Evolutionary conservation across 2,797 vertebrate genomes (phyloP), one percentile per base, ranked within the genome.

Genomic region (Platalea minor): DNA sequence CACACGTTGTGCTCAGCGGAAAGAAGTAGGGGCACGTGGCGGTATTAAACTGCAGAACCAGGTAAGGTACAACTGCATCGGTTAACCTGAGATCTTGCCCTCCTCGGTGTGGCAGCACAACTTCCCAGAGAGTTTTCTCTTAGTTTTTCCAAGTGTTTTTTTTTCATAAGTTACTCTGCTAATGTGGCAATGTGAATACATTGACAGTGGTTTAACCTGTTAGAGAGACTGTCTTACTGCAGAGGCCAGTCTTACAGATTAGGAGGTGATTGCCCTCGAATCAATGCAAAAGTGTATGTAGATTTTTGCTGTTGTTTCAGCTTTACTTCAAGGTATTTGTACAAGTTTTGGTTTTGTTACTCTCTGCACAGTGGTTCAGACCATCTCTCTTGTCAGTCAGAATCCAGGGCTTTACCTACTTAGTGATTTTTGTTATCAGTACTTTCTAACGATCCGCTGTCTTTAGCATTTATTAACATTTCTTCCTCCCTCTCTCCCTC

Each of bases 51-150:
- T 92, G 76, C 97, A 97, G 93, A 95, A 78, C 88, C 97, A 98
- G 98, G 98, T 98, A 98, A 98, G 98, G 88, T 56, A 78, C 88
- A 67, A 73, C 79, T 46, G 74, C 76, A 41, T 84, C 37, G 4
- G 45, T 90, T 78, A 91, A 90, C 81, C 65, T 81, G 88, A 94
- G 77, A 61, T 63, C 79, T 87, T 68, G 10, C 45, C 83, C 46
- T 86, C 51, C 95, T 69, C 9, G 0, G 3, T 59, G 74, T 80
- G 56, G 88, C 50, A 63, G 78, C 57, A 88, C 51, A 95, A 93
- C 92, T 96, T 90, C 54, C 70, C 69, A 67, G 86, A 70, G 94
- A 94, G 86, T 96, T 96, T 95, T 88, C 91, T 88, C 45, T 39
- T 72, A 12, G 21, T 89, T 96, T 92, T 91, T 93, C 61, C 35